Percentiles rank a stretch among this genome's conserved stretches.
Conservation (phyloP, 1,140 invertebrate genomes). For the Aphis gossypii region DNA sequence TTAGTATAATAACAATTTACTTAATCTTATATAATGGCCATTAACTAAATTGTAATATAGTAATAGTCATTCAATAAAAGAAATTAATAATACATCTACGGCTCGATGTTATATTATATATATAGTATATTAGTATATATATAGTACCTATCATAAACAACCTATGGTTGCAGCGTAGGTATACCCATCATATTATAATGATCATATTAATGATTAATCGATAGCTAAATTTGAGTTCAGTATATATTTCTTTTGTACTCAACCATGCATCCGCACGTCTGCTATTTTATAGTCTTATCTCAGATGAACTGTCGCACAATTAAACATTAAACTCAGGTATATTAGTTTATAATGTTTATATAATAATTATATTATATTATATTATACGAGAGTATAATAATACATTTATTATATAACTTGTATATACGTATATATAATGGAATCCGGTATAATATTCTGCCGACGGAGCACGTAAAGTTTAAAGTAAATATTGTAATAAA, state of each 20-base stretch:
- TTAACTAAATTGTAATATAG: not conserved
- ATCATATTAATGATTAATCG: constrained; percentile 23
- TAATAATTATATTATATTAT: not conserved
- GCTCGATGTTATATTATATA: not conserved
- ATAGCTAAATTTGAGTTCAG: not conserved
- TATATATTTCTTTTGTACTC: not conserved
- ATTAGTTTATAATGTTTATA: too few relatives aligned
- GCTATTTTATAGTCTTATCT: not conserved
- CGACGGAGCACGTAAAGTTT: not conserved
- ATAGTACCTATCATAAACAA: not conserved
- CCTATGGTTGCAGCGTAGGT: not conserved
- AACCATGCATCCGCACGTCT: not conserved
- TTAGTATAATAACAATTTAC: not conserved
- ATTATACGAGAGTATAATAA: not conserved
- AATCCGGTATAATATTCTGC: not conserved
- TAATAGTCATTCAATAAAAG: not conserved
- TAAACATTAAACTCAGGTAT: not conserved
- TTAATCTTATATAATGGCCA: not conserved
- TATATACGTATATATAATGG: not conserved
- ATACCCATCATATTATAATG: not conserved
- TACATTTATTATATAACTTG: not conserved
- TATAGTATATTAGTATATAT: not conserved
- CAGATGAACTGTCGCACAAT: not conserved
- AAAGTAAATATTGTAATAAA: not conserved
- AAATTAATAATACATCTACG: not conserved